phyloP scores from a whole-genome alignment of 2,888 invertebrate genomes.

The Platynereis dumerilii region DNA sequence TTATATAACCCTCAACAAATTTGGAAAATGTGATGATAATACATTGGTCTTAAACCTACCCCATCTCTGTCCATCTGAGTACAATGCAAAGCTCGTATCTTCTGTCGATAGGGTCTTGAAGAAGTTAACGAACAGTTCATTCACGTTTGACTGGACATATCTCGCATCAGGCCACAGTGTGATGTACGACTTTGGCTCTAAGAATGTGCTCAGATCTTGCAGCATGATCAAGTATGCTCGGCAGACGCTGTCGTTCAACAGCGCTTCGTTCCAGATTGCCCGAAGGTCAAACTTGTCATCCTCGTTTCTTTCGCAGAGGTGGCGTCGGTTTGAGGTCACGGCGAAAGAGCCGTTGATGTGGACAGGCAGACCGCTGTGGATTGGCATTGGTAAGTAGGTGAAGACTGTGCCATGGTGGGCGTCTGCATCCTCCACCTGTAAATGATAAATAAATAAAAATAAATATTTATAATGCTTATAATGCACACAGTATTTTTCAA shows the following conservation, averaged over 20 bases:
- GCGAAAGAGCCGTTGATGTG: slow-evolving; percentile 57
- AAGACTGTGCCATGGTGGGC: slow-evolving; percentile 40
- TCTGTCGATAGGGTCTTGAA: slow-evolving; percentile 27
- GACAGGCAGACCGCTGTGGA: slow-evolving; percentile 45
- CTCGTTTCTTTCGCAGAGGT: slow-evolving; percentile 42
- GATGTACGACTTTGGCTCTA: slow-evolving; percentile 20
- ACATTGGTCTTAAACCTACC: slow-evolving; percentile 7
- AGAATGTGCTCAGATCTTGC: slow-evolving; percentile 31
- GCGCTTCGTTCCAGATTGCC: slow-evolving; percentile 45
- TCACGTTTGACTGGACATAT: slow-evolving; percentile 22
- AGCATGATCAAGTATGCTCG: slow-evolving; percentile 40
- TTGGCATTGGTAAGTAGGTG: slow-evolving; percentile 55
- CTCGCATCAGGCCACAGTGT: slow-evolving; percentile 35
- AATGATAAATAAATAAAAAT: too few species aligned
- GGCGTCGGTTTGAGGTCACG: slow-evolving; percentile 47
- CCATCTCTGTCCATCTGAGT: slow-evolving; percentile 34
- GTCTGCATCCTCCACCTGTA: slow-evolving; percentile 11
- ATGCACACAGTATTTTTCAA: too few species aligned
- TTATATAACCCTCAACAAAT: too few species aligned
- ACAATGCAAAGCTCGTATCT: slow-evolving; percentile 23
- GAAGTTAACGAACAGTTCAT: slow-evolving; percentile 29
- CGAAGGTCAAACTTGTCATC: slow-evolving; percentile 47
- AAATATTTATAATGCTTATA: too few species aligned
- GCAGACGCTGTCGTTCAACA: slow-evolving; percentile 40
- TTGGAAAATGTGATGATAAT: too few species aligned